A percentile compares a stretch with the other conserved stretches of the same genome.
phyloP scores from a whole-genome alignment of 1,140 invertebrate species.

The Ostrea edulis region DNA sequence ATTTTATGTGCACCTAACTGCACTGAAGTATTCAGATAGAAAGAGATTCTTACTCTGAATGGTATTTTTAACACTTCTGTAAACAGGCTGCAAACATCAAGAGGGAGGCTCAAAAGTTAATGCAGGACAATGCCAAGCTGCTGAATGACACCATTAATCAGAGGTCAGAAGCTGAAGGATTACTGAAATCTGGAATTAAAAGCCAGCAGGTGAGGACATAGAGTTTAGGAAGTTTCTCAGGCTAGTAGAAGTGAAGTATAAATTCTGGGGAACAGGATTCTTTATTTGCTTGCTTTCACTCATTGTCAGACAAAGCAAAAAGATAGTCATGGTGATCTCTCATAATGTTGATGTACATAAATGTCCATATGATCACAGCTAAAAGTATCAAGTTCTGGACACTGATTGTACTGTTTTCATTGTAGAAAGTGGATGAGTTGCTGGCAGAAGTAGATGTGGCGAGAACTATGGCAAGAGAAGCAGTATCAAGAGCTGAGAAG shows the following conservation, averaged over 20 bases:
- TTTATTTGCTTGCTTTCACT: too few relatives aligned
- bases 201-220: slow-evolving; percentile 67
- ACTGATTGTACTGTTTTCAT: background rate
- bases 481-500: slow-evolving; percentile 90
- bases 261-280: too few relatives aligned
- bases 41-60: too few relatives aligned
- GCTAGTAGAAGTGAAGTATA: too few relatives aligned
- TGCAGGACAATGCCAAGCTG: slow-evolving; percentile 81
- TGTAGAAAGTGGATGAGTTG: slow-evolving; percentile 83
- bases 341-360: too few relatives aligned
- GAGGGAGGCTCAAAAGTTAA: slow-evolving; percentile 79
- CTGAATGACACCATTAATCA: slow-evolving; percentile 76
- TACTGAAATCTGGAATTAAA: slow-evolving; percentile 65
- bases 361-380: too few relatives aligned
- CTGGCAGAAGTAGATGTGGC: slow-evolving; percentile 86
- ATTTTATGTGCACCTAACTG: too few relatives aligned
- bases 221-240: too few relatives aligned
- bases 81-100: slow-evolving; percentile 82
- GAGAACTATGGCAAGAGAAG: slow-evolving; percentile 87
- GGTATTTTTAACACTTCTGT: background rate
- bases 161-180: slow-evolving; percentile 69
- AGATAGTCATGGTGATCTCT: too few relatives aligned
- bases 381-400: too few relatives aligned
- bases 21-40: too few relatives aligned
- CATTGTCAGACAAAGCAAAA: too few relatives aligned